Evolutionary conservation across 2,113 vertebrate species (phyloP), one percentile per base, ranked within the genome.

Genomic region (Eidolon helvum): DNA sequence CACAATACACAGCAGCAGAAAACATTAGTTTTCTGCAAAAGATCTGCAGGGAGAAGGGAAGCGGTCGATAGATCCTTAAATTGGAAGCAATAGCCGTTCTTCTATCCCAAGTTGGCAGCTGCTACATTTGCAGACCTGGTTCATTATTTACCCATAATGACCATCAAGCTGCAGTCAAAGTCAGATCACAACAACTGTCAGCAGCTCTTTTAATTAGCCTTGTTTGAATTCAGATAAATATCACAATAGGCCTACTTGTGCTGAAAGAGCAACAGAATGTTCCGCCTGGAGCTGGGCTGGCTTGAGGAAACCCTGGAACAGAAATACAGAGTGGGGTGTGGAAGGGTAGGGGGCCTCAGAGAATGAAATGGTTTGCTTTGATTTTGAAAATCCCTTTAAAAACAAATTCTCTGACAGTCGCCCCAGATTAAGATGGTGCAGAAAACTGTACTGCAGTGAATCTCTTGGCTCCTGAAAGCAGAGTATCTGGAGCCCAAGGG

Each of bases 111-210:
- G 98, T 98, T 99, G 98, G 99, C 99, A 99, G 99, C 99, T 99
- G 99, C 99, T 99, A 98, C 98, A 98, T 99, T 99, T 99, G 98
- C 98, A 99, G 99, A 98, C 99, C 98, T 98, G 98, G 98, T 99
- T 99, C 99, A 99, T 99, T 99, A 99, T 99, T 99, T 99, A 99
- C 99, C 99, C 99, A 99, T 99, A 99, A 99, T 99, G 99, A 99
- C 99, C 98, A 99, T 99, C 99, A 99, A 99, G 99, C 98, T 98
- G 98, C 98, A 99, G 99, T 99, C 99, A 99, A 98, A 98, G 98
- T 99, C 99, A 98, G 98, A 99, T 99, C 99, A 99, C 98, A 99
- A 99, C 98, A 99, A 99, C 99, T 99, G 99, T 99, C 99, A 99
- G 99, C 98, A 98, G 98, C 98, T 98, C 98, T 99, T 99, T 99